Evolutionary conservation across 1,140 invertebrate genomes (phyloP).

Genomic region (Ladona fulva): DNA sequence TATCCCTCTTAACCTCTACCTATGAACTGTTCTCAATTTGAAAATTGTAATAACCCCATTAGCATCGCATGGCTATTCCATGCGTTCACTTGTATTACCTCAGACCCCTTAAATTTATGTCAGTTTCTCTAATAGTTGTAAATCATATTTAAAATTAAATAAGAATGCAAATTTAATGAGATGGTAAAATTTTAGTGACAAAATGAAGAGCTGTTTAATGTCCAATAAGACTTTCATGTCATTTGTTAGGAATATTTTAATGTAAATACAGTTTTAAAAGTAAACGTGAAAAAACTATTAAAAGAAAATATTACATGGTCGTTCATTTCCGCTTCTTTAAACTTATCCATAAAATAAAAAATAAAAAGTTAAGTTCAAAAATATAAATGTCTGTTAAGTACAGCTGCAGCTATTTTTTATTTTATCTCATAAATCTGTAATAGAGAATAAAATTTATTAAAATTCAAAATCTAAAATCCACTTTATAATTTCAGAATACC

Average conservation of each 20-base stretch:
- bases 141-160: neutral
- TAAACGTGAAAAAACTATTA: neutral
- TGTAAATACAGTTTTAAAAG: slow-evolving; percentile 10
- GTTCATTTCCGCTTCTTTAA: neutral
- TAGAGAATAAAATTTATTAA: too few relatives aligned
- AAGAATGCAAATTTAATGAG: neutral
- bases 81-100: neutral
- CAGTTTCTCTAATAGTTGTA: neutral
- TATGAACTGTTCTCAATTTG: neutral
- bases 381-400: too few relatives aligned
- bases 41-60: neutral
- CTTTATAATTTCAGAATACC: too few relatives aligned
- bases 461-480: too few relatives aligned
- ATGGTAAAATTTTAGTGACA: neutral
- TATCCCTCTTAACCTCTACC: neutral
- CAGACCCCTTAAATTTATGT: neutral
- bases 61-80: neutral
- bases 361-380: too few relatives aligned
- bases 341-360: too few relatives aligned
- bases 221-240: neutral
- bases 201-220: neutral
- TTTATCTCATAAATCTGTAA: too few relatives aligned
- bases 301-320: neutral
- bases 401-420: too few relatives aligned
- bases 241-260: neutral